phyloP scores from a whole-genome alignment of 2,888 invertebrate genomes.

The Melanophora roralis region DNA sequence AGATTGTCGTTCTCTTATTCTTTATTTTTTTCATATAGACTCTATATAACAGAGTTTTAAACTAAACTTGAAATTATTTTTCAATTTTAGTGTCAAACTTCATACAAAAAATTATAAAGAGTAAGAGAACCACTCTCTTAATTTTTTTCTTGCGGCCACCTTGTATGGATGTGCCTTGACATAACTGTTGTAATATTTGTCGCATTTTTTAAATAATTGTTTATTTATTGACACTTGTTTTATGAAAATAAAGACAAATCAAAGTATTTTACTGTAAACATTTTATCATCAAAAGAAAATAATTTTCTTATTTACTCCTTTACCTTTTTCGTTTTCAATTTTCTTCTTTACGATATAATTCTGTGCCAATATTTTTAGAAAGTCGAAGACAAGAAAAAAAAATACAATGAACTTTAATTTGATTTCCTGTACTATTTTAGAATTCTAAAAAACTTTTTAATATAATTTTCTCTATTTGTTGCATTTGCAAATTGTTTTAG shows the following conservation, averaged over 20 bases:
- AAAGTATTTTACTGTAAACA: no score
- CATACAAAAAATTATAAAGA: no score
- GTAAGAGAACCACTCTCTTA: no score
- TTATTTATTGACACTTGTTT: no score
- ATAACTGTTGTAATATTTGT: not conserved
- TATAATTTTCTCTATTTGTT: not conserved
- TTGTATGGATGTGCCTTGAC: no score
- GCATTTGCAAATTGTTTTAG: conserved; percentile 12
- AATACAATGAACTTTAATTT: conserved; percentile 61
- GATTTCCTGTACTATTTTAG: conserved; percentile 49
- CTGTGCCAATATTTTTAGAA: conserved; percentile 19
- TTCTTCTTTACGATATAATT: not conserved
- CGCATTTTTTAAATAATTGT: not conserved
- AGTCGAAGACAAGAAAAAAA: not conserved
- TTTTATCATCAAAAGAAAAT: not conserved
- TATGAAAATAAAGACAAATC: no score
- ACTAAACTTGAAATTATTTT: no score
- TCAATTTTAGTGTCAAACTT: no score
- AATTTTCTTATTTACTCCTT: not conserved
- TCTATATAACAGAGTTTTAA: no score
- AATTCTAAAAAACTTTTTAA: not conserved
- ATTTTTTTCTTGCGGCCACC: no score
- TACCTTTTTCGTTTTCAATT: not conserved
- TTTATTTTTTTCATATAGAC: no score
- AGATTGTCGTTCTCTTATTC: no score